A percentile compares a stretch with the other conserved stretches of the same genome.
These are phyloP conservation scores for Euspilapteryx auroguttella DNA, from an alignment of 2,888 invertebrate genomes.

Conservation along the genomic window DNA sequence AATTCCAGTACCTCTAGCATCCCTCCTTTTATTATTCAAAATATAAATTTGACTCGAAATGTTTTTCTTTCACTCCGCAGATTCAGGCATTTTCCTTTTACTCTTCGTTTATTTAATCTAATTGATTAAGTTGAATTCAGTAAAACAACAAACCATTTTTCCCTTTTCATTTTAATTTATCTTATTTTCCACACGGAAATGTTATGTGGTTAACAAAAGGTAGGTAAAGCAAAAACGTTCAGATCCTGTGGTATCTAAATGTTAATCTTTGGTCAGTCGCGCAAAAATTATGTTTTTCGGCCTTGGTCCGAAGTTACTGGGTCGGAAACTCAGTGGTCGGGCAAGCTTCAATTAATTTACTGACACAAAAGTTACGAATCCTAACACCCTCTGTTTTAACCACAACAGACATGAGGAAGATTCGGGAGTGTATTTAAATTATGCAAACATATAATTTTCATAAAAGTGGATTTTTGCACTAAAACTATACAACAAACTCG, in stretches of 20 bases:
- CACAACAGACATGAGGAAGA: too few relatives aligned
- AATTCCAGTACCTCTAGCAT: slow-evolving; percentile 24
- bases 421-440: too few relatives aligned
- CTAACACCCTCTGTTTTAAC: slow-evolving; percentile 12
- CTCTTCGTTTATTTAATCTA: background rate
- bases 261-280: slow-evolving; percentile 56
- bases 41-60: slow-evolving; percentile 46
- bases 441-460: too few relatives aligned
- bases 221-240: too few relatives aligned
- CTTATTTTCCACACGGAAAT: too few relatives aligned
- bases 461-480: too few relatives aligned
- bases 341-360: slow-evolving; percentile 34
- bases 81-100: slow-evolving; percentile 12
- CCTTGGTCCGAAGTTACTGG: slow-evolving; percentile 29
- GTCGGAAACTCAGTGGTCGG: slow-evolving; percentile 24
- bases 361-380: slow-evolving; percentile 5
- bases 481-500: too few relatives aligned
- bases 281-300: slow-evolving; percentile 62
- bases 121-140: background rate
- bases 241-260: slow-evolving; percentile 53
- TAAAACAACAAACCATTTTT: too few relatives aligned
- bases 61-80: slow-evolving; percentile 33
- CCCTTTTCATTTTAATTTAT: too few relatives aligned
- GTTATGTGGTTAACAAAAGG: too few relatives aligned
- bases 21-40: slow-evolving; percentile 57